Conservation (phyloP, 2,113 vertebrate genomes). For the Hydrolagus affinis region DNA sequence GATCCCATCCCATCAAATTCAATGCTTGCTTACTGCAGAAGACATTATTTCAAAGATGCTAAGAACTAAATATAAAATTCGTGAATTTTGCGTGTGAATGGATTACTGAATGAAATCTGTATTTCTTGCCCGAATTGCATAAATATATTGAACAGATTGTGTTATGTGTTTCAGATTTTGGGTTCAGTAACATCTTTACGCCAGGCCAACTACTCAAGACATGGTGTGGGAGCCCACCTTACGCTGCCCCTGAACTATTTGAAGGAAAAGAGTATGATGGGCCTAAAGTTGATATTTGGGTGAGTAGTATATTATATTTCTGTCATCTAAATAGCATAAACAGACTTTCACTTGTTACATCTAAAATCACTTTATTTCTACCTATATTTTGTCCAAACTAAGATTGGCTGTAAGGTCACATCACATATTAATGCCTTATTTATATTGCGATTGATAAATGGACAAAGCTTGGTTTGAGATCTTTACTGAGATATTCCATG, state of each 20-base stretch:
- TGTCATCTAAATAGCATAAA: neutral
- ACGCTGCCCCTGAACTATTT: conserved; percentile 90
- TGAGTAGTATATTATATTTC: conserved; percentile 45
- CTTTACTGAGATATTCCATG: no score
- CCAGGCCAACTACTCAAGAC: conserved; percentile 92
- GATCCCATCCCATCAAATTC: neutral
- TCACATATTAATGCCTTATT: no score
- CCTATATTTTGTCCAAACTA: neutral
- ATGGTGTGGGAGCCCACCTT: conserved; percentile 95
- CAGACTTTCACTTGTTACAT: neutral
- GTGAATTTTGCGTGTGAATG: neutral
- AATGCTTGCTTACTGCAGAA: neutral
- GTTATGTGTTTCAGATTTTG: conserved; percentile 67
- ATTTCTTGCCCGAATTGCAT: neutral
- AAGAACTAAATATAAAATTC: neutral
- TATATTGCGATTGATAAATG: no score
- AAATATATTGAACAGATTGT: neutral
- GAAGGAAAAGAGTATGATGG: conserved; percentile 97
- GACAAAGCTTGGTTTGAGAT: no score
- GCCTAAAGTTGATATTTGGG: conserved; percentile 98
- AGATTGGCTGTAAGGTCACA: neutral
- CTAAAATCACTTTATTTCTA: no score
- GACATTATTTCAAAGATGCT: neutral
- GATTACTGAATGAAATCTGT: conserved; percentile 36
- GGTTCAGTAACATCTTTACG: conserved; percentile 94